Percentiles rank a stretch among this genome's conserved stretches.
These are phyloP conservation scores for Gasterosteus nipponicus DNA, from an alignment of 2,113 vertebrate genomes.

Conservation along the genomic window DNA sequence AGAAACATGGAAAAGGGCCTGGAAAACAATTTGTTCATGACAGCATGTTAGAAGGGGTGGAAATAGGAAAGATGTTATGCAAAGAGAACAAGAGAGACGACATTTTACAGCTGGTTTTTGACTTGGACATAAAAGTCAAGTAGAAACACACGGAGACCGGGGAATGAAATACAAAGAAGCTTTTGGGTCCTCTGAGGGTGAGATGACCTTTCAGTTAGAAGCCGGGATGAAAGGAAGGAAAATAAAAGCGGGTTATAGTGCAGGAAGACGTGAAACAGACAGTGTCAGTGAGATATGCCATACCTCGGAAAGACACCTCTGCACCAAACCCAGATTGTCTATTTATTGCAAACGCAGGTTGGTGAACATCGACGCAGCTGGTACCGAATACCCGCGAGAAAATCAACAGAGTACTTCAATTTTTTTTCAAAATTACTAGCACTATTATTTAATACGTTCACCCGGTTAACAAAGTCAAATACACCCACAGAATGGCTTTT, in stretches of 20 bases:
- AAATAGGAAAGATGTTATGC: slow-evolving; percentile 9
- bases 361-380: slow-evolving; percentile 7
- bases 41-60: not conserved
- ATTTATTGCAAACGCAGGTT: slow-evolving; percentile 1
- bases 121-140: slow-evolving; percentile 41
- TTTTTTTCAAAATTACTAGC: too few relatives aligned
- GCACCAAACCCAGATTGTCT: slow-evolving; percentile 5
- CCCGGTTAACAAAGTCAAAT: not conserved
- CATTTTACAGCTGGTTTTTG: slow-evolving; percentile 37
- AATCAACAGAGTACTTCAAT: too few relatives aligned
- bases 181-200: slow-evolving; percentile 33
- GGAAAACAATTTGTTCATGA: slow-evolving; percentile 37
- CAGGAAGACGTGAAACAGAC: slow-evolving; percentile 31
- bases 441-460: too few relatives aligned
- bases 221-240: slow-evolving; percentile 43
- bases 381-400: too few relatives aligned
- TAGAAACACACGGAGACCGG: slow-evolving; percentile 24
- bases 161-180: slow-evolving; percentile 38
- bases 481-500: not conserved
- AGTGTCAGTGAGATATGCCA: slow-evolving; percentile 46
- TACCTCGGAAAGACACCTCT: slow-evolving; percentile 31
- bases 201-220: slow-evolving; percentile 56
- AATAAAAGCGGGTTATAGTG: slow-evolving; percentile 36
- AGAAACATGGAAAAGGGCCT: slow-evolving; percentile 12
- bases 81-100: not conserved